Evolutionary conservation across 53 echinoderm and acorn worm species (phyloP).

Genomic region (Stichopus horrens): DNA sequence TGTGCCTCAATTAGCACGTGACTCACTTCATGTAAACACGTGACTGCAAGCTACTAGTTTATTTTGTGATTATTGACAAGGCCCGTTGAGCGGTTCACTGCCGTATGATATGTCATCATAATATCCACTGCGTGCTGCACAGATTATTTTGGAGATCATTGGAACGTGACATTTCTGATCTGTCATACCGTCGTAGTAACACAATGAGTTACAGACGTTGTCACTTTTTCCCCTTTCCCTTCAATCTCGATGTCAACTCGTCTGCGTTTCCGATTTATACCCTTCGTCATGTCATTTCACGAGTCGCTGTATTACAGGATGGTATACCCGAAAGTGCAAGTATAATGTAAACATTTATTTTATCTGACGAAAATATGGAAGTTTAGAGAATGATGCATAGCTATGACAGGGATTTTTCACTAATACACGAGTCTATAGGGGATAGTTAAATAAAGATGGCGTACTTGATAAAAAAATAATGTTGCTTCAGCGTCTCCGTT

Average conservation of each 20-base stretch:
- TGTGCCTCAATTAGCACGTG: too few relatives aligned
- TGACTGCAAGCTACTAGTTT: too few relatives aligned
- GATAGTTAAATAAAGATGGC: slow-evolving; percentile 5
- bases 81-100: too few relatives aligned
- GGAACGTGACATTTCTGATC: slow-evolving; percentile 18
- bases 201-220: neutral
- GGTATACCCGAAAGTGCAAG: neutral
- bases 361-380: neutral
- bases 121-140: neutral
- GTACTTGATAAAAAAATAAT: slow-evolving; percentile 7
- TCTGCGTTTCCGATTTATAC: too few relatives aligned
- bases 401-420: neutral
- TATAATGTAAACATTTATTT: slow-evolving; percentile 7
- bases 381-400: slow-evolving; percentile 9
- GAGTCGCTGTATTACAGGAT: neutral
- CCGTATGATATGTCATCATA: too few relatives aligned
- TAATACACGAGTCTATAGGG: neutral
- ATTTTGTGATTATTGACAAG: too few relatives aligned
- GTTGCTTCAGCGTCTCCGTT: neutral
- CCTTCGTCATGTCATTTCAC: too few relatives aligned
- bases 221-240: neutral
- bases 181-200: neutral
- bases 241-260: neutral
- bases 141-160: neutral
- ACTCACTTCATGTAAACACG: too few relatives aligned